Conservation (phyloP, 2,888 invertebrate species). For the Rhodophaea formosa region DNA sequence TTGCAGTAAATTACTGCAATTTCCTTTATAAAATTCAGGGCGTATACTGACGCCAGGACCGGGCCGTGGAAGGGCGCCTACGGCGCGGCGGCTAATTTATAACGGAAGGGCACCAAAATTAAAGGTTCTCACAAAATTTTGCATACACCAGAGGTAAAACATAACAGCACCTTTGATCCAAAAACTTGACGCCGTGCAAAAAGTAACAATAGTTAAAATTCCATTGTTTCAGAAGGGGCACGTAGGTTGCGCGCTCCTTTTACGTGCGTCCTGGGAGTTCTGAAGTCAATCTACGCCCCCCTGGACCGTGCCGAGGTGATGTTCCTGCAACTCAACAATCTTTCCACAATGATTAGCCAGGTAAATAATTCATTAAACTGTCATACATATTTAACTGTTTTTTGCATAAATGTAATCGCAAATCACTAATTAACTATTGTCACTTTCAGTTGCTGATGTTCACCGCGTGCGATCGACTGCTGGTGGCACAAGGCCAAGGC, state of each 20-base stretch:
- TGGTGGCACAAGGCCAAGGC: conserved; percentile 80
- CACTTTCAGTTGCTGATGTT: conserved; percentile 84
- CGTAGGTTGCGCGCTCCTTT: conserved; percentile 62
- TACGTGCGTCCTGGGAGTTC: conserved; percentile 43
- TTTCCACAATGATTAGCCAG: conserved; percentile 86
- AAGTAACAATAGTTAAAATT: not conserved
- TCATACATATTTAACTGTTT: no score
- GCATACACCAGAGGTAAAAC: no score
- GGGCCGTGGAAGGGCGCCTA: no score
- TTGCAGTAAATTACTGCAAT: no score
- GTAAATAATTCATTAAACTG: conserved; percentile 48
- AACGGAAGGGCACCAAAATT: no score
- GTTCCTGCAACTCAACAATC: conserved; percentile 85
- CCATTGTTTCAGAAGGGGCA: conserved; percentile 55
- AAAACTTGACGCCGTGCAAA: no score
- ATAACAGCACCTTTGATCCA: no score
- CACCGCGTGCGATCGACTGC: conserved; percentile 85
- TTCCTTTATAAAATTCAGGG: no score
- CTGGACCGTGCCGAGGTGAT: conserved; percentile 84
- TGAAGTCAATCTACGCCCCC: conserved; percentile 79
- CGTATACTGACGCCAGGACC: no score
- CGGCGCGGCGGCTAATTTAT: no score
- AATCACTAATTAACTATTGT: not conserved
- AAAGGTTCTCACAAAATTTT: no score
- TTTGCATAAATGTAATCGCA: no score